Evolutionary conservation across 2,888 invertebrate genomes (phyloP).

Genomic region (Myopa testacea): DNA sequence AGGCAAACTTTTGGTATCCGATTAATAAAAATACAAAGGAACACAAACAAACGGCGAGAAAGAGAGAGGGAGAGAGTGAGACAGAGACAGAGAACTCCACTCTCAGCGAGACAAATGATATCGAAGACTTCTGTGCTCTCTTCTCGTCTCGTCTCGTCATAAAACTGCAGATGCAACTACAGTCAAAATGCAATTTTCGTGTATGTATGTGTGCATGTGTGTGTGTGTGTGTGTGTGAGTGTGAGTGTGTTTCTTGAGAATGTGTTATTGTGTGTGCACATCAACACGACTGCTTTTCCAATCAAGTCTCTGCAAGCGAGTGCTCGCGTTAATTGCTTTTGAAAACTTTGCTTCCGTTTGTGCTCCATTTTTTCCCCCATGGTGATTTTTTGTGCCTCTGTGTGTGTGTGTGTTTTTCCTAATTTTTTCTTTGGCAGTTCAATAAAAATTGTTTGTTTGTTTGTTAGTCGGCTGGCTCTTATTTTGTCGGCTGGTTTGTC

Average conservation of each 20-base stretch:
- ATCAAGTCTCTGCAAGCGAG: conserved; percentile 3
- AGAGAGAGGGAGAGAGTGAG: not conserved
- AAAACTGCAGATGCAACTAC: not conserved
- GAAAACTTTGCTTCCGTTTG: conserved; percentile 18
- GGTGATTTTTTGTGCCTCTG: too few species aligned
- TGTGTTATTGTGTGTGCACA: not conserved
- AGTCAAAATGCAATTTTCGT: conserved; percentile 20
- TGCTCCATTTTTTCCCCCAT: not conserved
- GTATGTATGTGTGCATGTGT: conserved; percentile 18
- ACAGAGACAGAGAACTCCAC: not conserved
- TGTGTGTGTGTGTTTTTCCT: too few species aligned
- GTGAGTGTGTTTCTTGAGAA: not conserved
- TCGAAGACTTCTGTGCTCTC: not conserved
- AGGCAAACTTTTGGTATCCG: conserved; percentile 8
- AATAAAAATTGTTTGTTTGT: too few species aligned
- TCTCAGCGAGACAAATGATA: not conserved
- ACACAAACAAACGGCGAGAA: not conserved
- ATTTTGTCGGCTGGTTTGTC: too few species aligned
- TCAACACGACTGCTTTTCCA: conserved; percentile 4
- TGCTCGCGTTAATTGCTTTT: conserved; percentile 25
- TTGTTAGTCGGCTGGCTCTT: too few species aligned
- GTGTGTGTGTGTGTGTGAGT: conserved; percentile 18
- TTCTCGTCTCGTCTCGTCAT: not conserved
- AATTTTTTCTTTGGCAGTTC: too few species aligned
- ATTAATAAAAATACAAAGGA: conserved; percentile 3